Evolutionary conservation across 2,113 vertebrate genomes (phyloP).

Genomic region (Condylura cristata): DNA sequence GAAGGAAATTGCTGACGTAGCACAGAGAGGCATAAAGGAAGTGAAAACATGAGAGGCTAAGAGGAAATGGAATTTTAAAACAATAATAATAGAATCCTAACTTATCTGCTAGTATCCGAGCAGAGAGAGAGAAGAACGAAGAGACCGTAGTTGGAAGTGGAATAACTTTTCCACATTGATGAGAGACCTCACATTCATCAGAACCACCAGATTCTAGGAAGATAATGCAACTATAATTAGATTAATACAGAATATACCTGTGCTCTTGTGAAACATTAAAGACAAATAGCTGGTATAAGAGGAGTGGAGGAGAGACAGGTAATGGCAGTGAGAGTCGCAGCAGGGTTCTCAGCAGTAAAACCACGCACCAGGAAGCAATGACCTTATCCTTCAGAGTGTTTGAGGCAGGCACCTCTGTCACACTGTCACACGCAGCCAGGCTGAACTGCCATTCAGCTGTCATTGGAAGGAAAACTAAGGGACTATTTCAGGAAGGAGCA

Average conservation of each 20-base stretch:
- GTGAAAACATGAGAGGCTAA: background rate
- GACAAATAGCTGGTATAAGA: background rate
- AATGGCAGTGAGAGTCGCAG: background rate
- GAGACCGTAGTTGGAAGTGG: background rate
- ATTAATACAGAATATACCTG: background rate
- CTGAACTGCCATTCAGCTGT: background rate
- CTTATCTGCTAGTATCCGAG: background rate
- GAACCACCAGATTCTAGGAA: background rate
- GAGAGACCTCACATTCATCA: background rate
- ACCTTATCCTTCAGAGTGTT: background rate
- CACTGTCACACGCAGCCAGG: background rate
- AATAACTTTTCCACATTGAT: background rate
- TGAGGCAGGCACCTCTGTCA: background rate
- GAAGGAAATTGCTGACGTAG: background rate
- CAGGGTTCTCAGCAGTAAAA: background rate
- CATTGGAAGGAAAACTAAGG: background rate
- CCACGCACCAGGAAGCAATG: background rate
- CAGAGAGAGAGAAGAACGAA: background rate
- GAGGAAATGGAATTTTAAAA: background rate
- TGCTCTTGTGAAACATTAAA: background rate
- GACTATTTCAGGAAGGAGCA: background rate
- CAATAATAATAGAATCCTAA: fast-evolving
- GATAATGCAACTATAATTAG: background rate
- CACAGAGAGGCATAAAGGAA: background rate
- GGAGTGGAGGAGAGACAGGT: background rate